Base-by-base conservation (phyloP, 2,888 invertebrate genomes). In the Automeris io region DNA sequence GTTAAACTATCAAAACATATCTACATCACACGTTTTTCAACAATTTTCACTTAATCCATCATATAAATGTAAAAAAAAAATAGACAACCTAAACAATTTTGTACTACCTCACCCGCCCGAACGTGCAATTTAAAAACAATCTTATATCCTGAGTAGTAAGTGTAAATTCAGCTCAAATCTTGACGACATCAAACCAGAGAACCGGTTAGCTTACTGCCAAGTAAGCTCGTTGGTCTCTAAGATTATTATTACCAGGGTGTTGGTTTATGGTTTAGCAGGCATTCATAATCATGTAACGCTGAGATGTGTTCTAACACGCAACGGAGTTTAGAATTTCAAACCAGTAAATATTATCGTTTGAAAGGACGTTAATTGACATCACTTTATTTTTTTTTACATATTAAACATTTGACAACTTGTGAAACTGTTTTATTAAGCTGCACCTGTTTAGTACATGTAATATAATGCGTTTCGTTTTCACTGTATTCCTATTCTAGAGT, bases 171-270 rank as follows among this genome's bases (percentile, higher is more conserved):
- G 33, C 42, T 37, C 47, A 44, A 21, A 12, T 3, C 18, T 16
- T 31, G 26, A 3, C 19, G 19, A 23, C 22, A 7, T 32, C 26
- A 13, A 11, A 26, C 18, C 21, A 5, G 21, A 18, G 39, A 73
- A 77, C 76, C 71, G 75, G 78, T 78, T 67, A 57, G 67, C 69
- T 62, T n/a, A n/a, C n/a, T n/a, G n/a, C 66, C 60, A 69, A 71
- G 66, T 65, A 65, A 66, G 69, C 73, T 75, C 51, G 76, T 78
- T 77, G 73, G 56, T 66, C 58, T 70, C 70, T 65, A 66, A 66
- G 71, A 76, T 78, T 74, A 74, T 73, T 70, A 70, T 73, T 70
- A 66, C 66, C 54, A 66, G 51, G 32, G 56, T 66, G 61, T 54
- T 54, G 60, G 70, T 67, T 70, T 72, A 70, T 53, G 48, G 65